Conservation (phyloP, 1,140 invertebrate species). For the Chionoecetes opilio region DNA sequence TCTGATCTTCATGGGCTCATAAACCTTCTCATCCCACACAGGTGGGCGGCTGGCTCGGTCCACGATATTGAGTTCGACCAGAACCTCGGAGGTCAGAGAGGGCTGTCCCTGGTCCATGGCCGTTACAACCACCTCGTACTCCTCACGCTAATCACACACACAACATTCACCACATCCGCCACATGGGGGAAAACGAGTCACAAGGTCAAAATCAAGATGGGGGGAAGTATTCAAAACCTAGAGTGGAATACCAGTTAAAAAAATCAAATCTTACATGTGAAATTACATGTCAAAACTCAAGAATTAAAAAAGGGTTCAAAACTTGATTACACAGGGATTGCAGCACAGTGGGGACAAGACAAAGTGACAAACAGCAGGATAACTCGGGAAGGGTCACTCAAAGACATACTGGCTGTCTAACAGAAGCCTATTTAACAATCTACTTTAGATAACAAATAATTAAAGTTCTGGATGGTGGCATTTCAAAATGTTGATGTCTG, state of each 20-base stretch:
- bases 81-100: constrained; percentile 95
- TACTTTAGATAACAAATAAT: constrained; percentile 36
- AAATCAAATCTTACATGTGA: constrained; percentile 68
- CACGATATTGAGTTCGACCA: constrained; percentile 98
- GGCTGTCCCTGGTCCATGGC: constrained; percentile 94
- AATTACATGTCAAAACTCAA: constrained; percentile 69
- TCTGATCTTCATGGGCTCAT: constrained; percentile 97
- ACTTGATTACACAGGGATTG: constrained; percentile 71
- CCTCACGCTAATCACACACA: constrained; percentile 89
- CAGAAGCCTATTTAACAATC: constrained; percentile 40
- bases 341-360: constrained; percentile 69
- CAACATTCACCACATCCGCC: constrained; percentile 77
- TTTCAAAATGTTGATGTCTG: neutral
- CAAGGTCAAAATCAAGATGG: constrained; percentile 79
- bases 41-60: constrained; percentile 99
- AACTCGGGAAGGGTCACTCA: constrained; percentile 68
- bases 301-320: constrained; percentile 73
- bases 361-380: constrained; percentile 73
- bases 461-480: constrained; percentile 17
- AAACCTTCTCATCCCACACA: constrained; percentile 95
- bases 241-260: constrained; percentile 69
- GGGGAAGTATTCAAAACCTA: constrained; percentile 73
- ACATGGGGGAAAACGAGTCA: constrained; percentile 78
- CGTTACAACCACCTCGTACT: constrained; percentile 96
- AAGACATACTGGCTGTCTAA: constrained; percentile 62